A percentile compares a stretch with the other conserved stretches of the same genome.
Conservation (phyloP, 2,888 invertebrate genomes). For the Lottia gigantea region DNA sequence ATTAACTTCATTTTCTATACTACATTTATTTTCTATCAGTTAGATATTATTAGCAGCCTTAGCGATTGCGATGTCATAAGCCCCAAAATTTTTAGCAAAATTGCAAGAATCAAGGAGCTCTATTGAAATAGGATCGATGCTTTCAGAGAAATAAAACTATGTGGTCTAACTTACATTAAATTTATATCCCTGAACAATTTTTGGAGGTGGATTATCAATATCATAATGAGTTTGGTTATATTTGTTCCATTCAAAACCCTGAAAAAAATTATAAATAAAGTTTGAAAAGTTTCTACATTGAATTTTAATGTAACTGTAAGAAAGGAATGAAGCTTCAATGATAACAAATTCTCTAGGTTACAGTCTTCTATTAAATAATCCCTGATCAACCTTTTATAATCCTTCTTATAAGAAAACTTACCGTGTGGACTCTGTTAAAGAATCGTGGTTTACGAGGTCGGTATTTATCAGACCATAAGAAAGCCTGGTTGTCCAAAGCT, state of each 20-base stretch:
- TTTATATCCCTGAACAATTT: slow-evolving; percentile 99
- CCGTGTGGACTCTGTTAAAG: slow-evolving; percentile 82
- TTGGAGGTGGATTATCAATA: slow-evolving; percentile 99
- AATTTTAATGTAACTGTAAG: too few species aligned
- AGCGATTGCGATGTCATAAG: too few species aligned
- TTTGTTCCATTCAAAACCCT: slow-evolving; percentile 99
- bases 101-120: too few species aligned
- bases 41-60: too few species aligned
- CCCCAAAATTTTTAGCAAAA: too few species aligned
- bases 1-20: too few species aligned
- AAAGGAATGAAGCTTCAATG: too few species aligned
- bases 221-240: slow-evolving; percentile 99
- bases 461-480: slow-evolving; percentile 98
- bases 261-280: too few species aligned
- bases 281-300: too few species aligned
- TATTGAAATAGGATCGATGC: too few species aligned
- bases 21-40: too few species aligned
- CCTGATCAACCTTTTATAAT: neutral
- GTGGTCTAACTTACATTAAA: slow-evolving; percentile 79
- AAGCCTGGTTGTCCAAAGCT: slow-evolving; percentile 85
- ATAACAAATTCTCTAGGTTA: neutral
- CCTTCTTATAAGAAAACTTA: slow-evolving; percentile 42
- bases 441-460: slow-evolving; percentile 96
- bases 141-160: neutral
- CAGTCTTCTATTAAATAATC: neutral